Base-by-base conservation (phyloP, 2,888 invertebrate species). In the Tenthredo amoena region DNA sequence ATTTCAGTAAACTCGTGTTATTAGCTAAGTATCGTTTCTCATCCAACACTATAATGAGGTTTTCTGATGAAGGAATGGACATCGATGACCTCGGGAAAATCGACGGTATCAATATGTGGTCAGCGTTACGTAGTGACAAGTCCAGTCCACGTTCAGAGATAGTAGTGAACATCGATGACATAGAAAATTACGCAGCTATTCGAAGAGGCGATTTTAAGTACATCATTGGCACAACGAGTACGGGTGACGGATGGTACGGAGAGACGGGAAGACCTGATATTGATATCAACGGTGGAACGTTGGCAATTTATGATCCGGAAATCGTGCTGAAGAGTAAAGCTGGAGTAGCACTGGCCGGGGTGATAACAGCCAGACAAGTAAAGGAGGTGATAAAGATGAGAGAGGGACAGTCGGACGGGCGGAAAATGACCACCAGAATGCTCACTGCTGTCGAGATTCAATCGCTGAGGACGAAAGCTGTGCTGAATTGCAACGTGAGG, bases 161-260 rank as follows among this genome's bases (percentile, higher is more conserved):
- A 1, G 90, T 96, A 1, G 93, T 96, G 88, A 95, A 95, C 87
- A 94, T 96, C 65, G 96, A 96, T 86, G 94, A 95, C 71, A 91
- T 94, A 12, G 91, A 88, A 2, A 95, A 95, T 87, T 96, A 95
- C 87, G 95, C 95, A 0, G 95, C 95, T 90, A 94, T 93, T 74
- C 94, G 96, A 90, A 94, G 94, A 37, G 96, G 95, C 0, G 95
- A 96, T 91, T 96, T 95, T 92, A 96, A 96, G 92, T 95, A 96
- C 86, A 90, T 96, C 0, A 95, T 95, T 65, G 96, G 96, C 1
- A 95, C 95, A n/a, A 89, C 89, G 4, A 84, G 74, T 18, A 50
- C 85, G 10, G 86, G 84, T 3, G 94, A 94, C 87, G 89, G 88
- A 0, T 95, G 95, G 94, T 92, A 94, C 86, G 95, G 94, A 15